Conservation (phyloP, 2,888 invertebrate species). For the Limnephilus marmoratus region DNA sequence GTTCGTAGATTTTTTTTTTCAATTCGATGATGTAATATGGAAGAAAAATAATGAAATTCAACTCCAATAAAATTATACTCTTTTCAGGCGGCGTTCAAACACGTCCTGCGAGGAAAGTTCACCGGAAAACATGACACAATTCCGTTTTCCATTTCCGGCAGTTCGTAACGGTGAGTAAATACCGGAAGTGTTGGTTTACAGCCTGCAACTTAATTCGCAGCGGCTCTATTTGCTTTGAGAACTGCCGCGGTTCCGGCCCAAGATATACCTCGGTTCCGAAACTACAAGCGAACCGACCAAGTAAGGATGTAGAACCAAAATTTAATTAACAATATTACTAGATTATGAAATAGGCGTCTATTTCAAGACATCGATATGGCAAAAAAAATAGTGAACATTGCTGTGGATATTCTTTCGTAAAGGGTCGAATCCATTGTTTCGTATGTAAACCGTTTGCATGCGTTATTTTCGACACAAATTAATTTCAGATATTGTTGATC, state of each 20-base stretch:
- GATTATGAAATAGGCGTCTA: background rate
- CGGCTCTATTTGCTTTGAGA: background rate
- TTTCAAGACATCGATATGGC: background rate
- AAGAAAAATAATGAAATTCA: background rate
- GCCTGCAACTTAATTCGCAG: conserved; percentile 15
- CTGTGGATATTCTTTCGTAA: background rate
- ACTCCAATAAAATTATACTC: background rate
- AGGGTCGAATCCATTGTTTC: too few relatives aligned
- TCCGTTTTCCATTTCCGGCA: conserved; percentile 29
- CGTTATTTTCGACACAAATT: too few relatives aligned
- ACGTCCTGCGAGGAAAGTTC: conserved; percentile 44
- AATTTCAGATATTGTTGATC: too few relatives aligned
- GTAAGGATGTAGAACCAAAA: background rate
- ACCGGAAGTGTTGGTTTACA: conserved; percentile 5
- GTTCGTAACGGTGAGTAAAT: conserved; percentile 16
- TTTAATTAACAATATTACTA: background rate
- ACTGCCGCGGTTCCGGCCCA: background rate
- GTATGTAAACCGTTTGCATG: too few relatives aligned
- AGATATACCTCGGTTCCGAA: background rate
- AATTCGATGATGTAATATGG: background rate
- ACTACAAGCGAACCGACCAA: background rate
- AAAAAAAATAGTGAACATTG: background rate
- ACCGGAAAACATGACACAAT: conserved; percentile 24
- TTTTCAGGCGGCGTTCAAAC: conserved; percentile 30
- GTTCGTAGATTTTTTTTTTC: background rate